phyloP scores from a whole-genome alignment of 2,888 invertebrate genomes.

The Meiosimyza platycephala region DNA sequence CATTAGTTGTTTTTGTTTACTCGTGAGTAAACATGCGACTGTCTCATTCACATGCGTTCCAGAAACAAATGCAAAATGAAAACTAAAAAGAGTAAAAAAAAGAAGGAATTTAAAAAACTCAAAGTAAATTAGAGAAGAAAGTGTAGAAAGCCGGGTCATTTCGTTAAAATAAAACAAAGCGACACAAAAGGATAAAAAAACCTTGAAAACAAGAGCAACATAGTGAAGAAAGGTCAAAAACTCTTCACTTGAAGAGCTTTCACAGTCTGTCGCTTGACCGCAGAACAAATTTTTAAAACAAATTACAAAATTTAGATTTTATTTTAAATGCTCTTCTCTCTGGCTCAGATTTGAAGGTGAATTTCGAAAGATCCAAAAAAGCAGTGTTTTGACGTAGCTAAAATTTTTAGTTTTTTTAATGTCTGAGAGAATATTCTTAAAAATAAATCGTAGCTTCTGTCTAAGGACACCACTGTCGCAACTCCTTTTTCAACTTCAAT shows the following conservation, averaged over 20 bases:
- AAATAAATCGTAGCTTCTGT: too few relatives aligned
- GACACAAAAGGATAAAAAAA: not conserved
- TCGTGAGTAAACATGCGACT: not conserved
- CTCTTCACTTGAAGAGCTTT: not conserved
- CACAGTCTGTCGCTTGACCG: slow-evolving; percentile 23
- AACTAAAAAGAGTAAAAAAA: not conserved
- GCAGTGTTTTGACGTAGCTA: too few relatives aligned
- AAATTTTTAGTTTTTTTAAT: too few relatives aligned
- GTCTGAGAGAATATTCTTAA: too few relatives aligned
- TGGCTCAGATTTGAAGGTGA: not conserved
- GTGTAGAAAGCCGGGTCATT: not conserved
- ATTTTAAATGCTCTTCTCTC: not conserved
- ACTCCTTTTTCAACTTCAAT: not conserved
- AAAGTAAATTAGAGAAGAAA: not conserved
- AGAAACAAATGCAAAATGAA: not conserved
- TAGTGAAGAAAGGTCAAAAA: not conserved
- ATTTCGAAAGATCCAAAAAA: too few relatives aligned
- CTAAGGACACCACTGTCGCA: not conserved
- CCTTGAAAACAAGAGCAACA: not conserved
- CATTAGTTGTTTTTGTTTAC: too few relatives aligned
- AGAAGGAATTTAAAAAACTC: not conserved
- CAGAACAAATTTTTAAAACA: slow-evolving; percentile 20
- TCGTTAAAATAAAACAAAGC: not conserved
- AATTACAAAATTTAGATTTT: slow-evolving; percentile 14
- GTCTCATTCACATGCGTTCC: too few relatives aligned